Percentiles rank a stretch among this genome's conserved stretches.
Evolutionary conservation across 2,888 invertebrate genomes (phyloP).

Genomic region (Anoplius nigerrimus): DNA sequence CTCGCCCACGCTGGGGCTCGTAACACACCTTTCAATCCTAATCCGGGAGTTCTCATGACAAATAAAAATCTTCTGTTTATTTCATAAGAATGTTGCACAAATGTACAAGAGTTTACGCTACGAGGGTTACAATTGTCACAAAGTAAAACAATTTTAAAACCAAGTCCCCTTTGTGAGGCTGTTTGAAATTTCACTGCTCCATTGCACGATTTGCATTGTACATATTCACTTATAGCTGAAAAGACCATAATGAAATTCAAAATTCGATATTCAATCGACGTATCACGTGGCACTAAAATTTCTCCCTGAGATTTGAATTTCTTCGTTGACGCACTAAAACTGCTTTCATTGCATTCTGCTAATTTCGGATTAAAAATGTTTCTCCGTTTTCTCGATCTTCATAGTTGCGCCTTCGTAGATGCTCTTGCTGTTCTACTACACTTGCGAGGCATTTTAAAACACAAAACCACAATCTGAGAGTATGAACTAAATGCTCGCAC

Average conservation of each 20-base stretch:
- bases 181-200: constrained; percentile 48
- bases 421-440: too few relatives aligned
- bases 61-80: constrained; percentile 55
- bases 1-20: too few relatives aligned
- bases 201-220: constrained; percentile 43
- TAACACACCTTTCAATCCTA: constrained; percentile 54
- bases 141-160: constrained; percentile 53
- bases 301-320: constrained; percentile 45
- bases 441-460: too few relatives aligned
- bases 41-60: constrained; percentile 51
- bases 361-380: constrained; percentile 42
- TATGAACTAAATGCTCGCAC: too few relatives aligned
- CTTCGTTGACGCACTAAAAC: constrained; percentile 48
- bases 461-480: too few relatives aligned
- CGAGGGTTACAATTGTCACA: constrained; percentile 49
- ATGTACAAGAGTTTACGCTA: constrained; percentile 43
- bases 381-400: constrained; percentile 27
- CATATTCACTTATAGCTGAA: constrained; percentile 38
- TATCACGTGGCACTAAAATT: constrained; percentile 38
- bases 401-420: too few relatives aligned
- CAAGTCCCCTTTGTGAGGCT: constrained; percentile 49
- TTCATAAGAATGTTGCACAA: constrained; percentile 49
- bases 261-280: constrained; percentile 46
- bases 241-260: constrained; percentile 46
- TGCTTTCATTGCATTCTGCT: constrained; percentile 37